These are phyloP conservation scores for Aricia artaxerxes DNA, from an alignment of 2,888 invertebrate species.

Conservation along the genomic window DNA sequence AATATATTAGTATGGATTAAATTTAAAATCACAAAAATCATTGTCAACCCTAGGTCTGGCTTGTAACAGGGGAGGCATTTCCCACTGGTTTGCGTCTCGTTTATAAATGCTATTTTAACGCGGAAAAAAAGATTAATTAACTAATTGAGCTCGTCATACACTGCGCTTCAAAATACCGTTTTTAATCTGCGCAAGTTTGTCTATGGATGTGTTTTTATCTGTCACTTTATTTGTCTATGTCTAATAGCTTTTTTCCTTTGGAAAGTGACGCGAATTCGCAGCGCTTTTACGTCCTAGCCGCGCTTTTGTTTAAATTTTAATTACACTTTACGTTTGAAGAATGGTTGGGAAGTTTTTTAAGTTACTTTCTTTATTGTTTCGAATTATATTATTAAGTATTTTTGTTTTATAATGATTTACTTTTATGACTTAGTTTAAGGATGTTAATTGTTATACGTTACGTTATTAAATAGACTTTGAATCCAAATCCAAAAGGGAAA, in stretches of 20 bases:
- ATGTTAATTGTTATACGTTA: too few relatives aligned
- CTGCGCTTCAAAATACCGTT: slow-evolving; percentile 40
- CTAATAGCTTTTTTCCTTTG: slow-evolving; percentile 27
- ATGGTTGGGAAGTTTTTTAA: neutral
- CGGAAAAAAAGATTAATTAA: slow-evolving; percentile 80
- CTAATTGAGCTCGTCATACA: slow-evolving; percentile 71
- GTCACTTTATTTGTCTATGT: slow-evolving; percentile 32
- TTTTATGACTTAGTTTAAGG: neutral
- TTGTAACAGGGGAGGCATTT: slow-evolving; percentile 61
- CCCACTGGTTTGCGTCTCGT: slow-evolving; percentile 71
- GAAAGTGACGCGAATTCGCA: slow-evolving; percentile 14
- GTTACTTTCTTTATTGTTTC: neutral
- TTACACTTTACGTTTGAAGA: slow-evolving; percentile 14
- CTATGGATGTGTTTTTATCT: slow-evolving; percentile 32
- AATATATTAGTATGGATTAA: too few relatives aligned
- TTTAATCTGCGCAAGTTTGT: slow-evolving; percentile 40
- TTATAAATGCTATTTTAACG: slow-evolving; percentile 80
- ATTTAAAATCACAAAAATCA: slow-evolving; percentile 10
- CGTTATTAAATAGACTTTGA: too few relatives aligned
- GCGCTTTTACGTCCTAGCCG: slow-evolving; percentile 15
- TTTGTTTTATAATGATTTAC: neutral
- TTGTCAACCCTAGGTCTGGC: slow-evolving; percentile 56
- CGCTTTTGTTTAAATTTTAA: slow-evolving; percentile 17
- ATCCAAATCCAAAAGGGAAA: too few relatives aligned
- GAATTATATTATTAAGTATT: neutral